A percentile compares a stretch with the other conserved stretches of the same genome.
Conservation (phyloP, 2,888 invertebrate species). For the Oligia latruncula region DNA sequence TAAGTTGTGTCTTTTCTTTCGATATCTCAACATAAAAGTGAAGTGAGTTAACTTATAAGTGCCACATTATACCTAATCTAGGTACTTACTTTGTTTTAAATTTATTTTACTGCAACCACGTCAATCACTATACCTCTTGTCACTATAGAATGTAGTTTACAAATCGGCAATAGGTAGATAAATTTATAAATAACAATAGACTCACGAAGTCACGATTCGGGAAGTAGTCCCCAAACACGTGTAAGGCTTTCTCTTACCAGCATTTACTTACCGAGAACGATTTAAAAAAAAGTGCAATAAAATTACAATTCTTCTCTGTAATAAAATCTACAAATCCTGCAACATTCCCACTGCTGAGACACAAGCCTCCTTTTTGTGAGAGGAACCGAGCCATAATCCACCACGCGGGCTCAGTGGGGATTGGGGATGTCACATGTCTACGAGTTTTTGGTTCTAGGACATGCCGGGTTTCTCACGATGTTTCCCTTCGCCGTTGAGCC, state of each 20-base stretch:
- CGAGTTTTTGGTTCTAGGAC: neutral
- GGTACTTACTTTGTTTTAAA: neutral
- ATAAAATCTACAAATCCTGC: neutral
- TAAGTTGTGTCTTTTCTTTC: neutral
- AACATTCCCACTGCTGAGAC: neutral
- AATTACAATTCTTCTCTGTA: neutral
- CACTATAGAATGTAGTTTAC: neutral
- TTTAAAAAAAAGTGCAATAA: neutral
- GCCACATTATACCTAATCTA: neutral
- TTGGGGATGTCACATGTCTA: neutral
- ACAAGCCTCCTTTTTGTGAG: neutral
- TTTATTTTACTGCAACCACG: neutral
- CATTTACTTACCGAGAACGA: slow-evolving; percentile 12
- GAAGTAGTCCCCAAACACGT: slow-evolving; percentile 9
- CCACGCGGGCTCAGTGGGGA: neutral
- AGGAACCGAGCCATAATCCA: neutral
- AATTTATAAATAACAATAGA: slow-evolving; percentile 12
- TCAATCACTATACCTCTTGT: neutral
- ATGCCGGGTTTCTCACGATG: too few relatives aligned
- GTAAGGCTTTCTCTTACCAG: slow-evolving; percentile 26
- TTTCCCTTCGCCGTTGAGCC: too few relatives aligned
- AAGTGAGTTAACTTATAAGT: neutral
- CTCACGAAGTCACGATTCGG: slow-evolving; percentile 37
- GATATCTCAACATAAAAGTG: neutral
- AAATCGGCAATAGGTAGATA: neutral